Evolutionary conservation across 1,140 invertebrate species (phyloP), one percentile per base, ranked within the genome.

Genomic region (Grapholita molesta): DNA sequence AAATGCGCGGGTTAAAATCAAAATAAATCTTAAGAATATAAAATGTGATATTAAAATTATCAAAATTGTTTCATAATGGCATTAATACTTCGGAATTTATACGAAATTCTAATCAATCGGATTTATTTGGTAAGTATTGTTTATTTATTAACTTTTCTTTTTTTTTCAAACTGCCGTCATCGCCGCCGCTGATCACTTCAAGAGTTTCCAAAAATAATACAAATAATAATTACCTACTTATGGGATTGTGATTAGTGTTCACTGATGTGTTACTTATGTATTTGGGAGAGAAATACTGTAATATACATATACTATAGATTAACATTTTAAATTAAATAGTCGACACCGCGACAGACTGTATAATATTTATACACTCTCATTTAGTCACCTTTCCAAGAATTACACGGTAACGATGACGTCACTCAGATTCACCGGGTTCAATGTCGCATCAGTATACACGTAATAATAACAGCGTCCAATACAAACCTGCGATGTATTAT

Each of bases 81-180:
- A 68, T 73, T 74, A 72, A 68, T 78, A 73, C 61, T 80, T 65
- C 52, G 70, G 72, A 74, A 79, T 57, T 75, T 70, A 75, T 86
- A 72, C 71, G 77, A 76, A 67, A 76, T 79, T 76, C 64, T 86
- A 32, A 85, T 77, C 65, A 76, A 76, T 67, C 84, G 82, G 12
- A 66, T 83, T 66, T 83, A 83, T 83, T 79, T 87, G 83, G 86
- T 89, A 72, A 87, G 86, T 28, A 25, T 83, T 55, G 66, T 57
- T 66, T 65, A 55, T 24, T 21, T 21, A 7, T 15, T 48, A 48
- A 25, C 33, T 53, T 64, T 52, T 3, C 18, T 18, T 35, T n/a
- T n/a, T n/a, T n/a, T n/a, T n/a, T n/a, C n/a, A n/a, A n/a, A n/a
- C n/a, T n/a, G n/a, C n/a, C n/a, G n/a, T n/a, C n/a, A n/a, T n/a